These are phyloP conservation scores for Hippopotamus amphibius DNA, from an alignment of 2,113 vertebrate genomes.

Conservation along the genomic window DNA sequence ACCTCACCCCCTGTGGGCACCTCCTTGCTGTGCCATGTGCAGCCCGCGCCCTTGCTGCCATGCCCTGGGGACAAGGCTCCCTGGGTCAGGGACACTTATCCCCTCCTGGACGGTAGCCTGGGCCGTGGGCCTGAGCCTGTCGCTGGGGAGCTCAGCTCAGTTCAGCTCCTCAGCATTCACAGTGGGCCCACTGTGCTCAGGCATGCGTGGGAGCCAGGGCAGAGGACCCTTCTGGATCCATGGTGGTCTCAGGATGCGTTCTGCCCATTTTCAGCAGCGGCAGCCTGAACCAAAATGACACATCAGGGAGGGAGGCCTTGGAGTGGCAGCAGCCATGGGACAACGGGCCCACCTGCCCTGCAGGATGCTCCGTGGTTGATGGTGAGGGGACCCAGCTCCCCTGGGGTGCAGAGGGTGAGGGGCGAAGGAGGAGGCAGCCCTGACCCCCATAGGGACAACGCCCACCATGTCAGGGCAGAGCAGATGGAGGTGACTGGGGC, in stretches of 20 bases:
- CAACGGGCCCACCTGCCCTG: rapidly evolving
- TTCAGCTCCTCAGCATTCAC: background rate
- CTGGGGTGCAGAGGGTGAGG: too few species aligned
- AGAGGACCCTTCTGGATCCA: background rate
- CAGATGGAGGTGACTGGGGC: background rate
- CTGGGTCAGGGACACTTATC: background rate
- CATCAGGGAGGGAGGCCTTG: background rate
- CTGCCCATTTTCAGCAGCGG: background rate
- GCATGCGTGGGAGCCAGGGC: rapidly evolving
- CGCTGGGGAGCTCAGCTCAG: background rate
- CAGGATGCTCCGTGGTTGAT: rapidly evolving
- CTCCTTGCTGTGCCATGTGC: too few species aligned
- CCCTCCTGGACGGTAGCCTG: background rate
- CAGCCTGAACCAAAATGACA: rapidly evolving
- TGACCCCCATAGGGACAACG: rapidly evolving
- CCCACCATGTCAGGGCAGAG: background rate
- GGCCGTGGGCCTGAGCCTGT: background rate
- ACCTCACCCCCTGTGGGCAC: background rate
- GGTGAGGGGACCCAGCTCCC: background rate
- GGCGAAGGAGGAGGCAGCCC: too few species aligned
- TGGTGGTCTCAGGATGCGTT: background rate
- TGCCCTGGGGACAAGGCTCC: background rate
- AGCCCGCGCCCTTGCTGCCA: background rate
- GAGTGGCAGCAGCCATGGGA: background rate
- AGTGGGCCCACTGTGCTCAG: rapidly evolving